These are phyloP conservation scores for Lycia hirtaria DNA, from an alignment of 2,888 invertebrate genomes.

Conservation along the genomic window DNA sequence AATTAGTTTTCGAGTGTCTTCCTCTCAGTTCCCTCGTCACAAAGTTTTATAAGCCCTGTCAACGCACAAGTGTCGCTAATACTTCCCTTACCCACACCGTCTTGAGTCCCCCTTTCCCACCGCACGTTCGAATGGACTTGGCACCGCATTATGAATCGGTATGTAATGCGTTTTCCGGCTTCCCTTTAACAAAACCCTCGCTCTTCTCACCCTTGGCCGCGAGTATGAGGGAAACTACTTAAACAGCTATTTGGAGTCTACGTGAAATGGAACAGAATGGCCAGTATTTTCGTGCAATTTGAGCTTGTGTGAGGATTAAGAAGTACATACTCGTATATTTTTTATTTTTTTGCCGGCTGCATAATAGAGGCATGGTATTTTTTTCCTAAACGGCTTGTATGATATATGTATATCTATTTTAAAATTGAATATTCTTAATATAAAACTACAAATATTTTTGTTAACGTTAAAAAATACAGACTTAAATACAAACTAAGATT, in stretches of 20 bases:
- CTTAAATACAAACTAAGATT: no score
- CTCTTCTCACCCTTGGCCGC: slow-evolving; percentile 29
- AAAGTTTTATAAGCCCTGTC: not conserved
- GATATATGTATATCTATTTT: no score
- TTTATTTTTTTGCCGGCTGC: no score
- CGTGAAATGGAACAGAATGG: slow-evolving; percentile 20
- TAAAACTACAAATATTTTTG: no score
- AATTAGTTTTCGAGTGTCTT: not conserved
- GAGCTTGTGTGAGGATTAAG: no score
- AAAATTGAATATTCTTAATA: no score
- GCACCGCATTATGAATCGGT: slow-evolving; percentile 58
- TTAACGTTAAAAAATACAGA: no score
- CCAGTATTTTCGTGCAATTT: not conserved
- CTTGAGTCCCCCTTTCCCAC: slow-evolving; percentile 7
- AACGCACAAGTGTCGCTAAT: slow-evolving; percentile 16
- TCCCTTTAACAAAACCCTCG: slow-evolving; percentile 36
- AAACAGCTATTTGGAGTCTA: slow-evolving; percentile 15
- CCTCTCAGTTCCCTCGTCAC: not conserved
- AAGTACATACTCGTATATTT: no score
- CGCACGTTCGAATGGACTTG: slow-evolving; percentile 43
- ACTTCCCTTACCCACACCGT: slow-evolving; percentile 7
- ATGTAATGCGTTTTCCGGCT: slow-evolving; percentile 53
- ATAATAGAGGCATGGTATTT: no score
- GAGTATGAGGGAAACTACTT: slow-evolving; percentile 28
- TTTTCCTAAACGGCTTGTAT: no score